These are phyloP conservation scores for Formica aserva DNA, from an alignment of 2,888 invertebrate species.

Conservation along the genomic window DNA sequence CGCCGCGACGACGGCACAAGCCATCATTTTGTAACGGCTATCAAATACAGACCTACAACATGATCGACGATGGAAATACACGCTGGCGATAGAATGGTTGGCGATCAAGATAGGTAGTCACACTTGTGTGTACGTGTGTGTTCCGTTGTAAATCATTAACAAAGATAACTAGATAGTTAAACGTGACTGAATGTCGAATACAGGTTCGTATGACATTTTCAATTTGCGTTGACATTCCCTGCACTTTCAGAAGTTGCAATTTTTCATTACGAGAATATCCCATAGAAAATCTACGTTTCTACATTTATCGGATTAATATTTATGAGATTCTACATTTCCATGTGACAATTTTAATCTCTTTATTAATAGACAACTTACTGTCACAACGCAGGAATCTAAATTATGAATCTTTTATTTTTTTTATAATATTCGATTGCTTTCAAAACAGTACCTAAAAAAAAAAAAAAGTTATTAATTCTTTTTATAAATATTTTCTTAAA, in stretches of 20 bases:
- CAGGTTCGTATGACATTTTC: constrained; percentile 68
- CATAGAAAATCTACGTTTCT: not conserved
- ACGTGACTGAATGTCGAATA: constrained; percentile 23
- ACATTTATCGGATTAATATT: constrained; percentile 33
- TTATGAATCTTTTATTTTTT: not conserved
- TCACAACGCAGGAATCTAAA: not conserved
- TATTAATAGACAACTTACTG: constrained; percentile 11
- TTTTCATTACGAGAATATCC: constrained; percentile 32
- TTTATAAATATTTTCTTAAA: not conserved
- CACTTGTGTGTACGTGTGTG: constrained; percentile 16
- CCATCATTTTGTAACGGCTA: constrained; percentile 52
- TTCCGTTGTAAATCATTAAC: constrained; percentile 68
- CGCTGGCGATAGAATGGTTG: constrained; percentile 14
- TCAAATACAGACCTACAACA: constrained; percentile 43
- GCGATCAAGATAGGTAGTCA: constrained; percentile 62
- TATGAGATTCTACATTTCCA: not conserved
- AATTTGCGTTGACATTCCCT: constrained; percentile 54
- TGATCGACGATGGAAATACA: constrained; percentile 54
- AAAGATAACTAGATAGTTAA: constrained; percentile 53
- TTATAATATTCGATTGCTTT: constrained; percentile 17
- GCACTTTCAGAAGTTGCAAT: constrained; percentile 49
- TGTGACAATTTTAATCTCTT: constrained; percentile 20
- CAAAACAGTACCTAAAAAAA: not conserved
- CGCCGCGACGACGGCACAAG: constrained; percentile 46
- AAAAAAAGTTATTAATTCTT: not conserved